A percentile compares a stretch with the other conserved stretches of the same genome.
Evolutionary conservation across 2,888 invertebrate genomes (phyloP).

Genomic region (Synergus gifuensis): DNA sequence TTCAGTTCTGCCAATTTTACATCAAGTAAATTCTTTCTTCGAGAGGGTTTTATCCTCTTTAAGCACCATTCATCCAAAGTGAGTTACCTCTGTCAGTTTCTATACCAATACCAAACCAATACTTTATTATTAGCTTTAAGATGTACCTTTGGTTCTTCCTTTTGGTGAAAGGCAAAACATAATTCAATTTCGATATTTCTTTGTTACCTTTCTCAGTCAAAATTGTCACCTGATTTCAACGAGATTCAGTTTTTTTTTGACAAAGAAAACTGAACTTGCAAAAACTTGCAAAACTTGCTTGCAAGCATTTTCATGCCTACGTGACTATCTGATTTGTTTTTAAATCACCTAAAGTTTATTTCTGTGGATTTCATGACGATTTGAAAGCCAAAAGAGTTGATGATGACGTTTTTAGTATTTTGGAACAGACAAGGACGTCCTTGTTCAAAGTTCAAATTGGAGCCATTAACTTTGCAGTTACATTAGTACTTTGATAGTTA

Average conservation of each 20-base stretch:
- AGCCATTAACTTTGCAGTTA: no score
- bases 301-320: background rate
- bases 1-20: background rate
- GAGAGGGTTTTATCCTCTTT: background rate
- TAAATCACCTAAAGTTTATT: background rate
- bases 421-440: constrained; percentile 20
- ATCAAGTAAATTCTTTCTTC: background rate
- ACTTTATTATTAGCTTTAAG: background rate
- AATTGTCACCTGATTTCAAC: background rate
- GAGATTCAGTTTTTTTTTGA: background rate
- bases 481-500: background rate
- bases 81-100: background rate
- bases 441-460: constrained; percentile 32
- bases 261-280: background rate
- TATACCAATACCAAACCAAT: background rate
- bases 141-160: background rate
- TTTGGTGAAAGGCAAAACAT: background rate
- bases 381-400: background rate
- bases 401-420: constrained; percentile 27
- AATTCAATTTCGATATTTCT: background rate
- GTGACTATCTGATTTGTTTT: background rate
- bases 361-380: background rate
- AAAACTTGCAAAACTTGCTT: background rate
- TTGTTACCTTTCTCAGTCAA: background rate
- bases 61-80: constrained; percentile 31